Conservation (phyloP, 2,888 invertebrate species). For the Drosophila infuscata region DNA sequence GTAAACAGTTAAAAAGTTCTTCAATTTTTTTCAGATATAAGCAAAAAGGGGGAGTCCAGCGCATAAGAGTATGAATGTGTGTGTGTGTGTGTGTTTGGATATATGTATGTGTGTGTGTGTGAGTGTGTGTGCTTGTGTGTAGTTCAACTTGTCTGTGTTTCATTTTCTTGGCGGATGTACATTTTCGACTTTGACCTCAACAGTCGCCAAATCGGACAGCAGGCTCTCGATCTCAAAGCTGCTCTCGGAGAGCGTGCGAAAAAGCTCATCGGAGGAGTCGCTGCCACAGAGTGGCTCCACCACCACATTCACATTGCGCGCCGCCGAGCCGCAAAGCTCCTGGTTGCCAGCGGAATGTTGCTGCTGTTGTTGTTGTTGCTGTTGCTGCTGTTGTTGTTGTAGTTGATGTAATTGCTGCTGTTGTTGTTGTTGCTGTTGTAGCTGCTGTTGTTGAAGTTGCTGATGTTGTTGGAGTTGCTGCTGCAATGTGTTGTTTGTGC, state of each 20-base stretch:
- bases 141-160: slow-evolving; percentile 43
- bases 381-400: slow-evolving; percentile 16
- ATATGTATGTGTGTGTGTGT: slow-evolving; percentile 2
- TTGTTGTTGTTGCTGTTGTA: slow-evolving; percentile 15
- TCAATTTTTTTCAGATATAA: slow-evolving; percentile 7
- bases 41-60: slow-evolving; percentile 39
- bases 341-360: slow-evolving; percentile 39
- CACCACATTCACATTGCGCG: slow-evolving; percentile 79
- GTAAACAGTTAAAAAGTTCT: slow-evolving; percentile 50
- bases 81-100: not conserved
- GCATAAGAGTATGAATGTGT: slow-evolving; percentile 10
- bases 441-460: slow-evolving; percentile 38
- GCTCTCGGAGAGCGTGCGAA: slow-evolving; percentile 93
- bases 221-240: slow-evolving; percentile 95
- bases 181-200: slow-evolving; percentile 89
- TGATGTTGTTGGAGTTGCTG: slow-evolving; percentile 38
- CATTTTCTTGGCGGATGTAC: slow-evolving; percentile 67
- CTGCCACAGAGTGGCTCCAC: slow-evolving; percentile 86
- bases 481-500: slow-evolving; percentile 38
- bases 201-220: slow-evolving; percentile 90
- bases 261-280: slow-evolving; percentile 91
- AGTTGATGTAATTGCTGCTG: slow-evolving; percentile 33
- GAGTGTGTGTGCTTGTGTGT: slow-evolving; percentile 14
- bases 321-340: slow-evolving; percentile 64
- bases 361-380: slow-evolving; percentile 32